Evolutionary conservation across 2,888 invertebrate species (phyloP).

Genomic region (Hipparchia semele): DNA sequence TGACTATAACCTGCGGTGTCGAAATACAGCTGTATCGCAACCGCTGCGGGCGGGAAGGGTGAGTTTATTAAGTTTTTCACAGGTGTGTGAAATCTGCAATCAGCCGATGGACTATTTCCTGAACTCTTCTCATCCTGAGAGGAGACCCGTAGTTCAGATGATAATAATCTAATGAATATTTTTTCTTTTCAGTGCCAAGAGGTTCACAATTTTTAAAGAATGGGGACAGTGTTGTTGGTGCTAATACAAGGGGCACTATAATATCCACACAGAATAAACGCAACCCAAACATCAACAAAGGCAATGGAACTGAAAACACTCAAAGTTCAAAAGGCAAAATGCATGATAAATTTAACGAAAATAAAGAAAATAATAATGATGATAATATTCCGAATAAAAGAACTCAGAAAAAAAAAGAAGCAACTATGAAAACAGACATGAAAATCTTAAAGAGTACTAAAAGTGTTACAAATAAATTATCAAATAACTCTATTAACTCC

Average conservation of each 20-base stretch:
- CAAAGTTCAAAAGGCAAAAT: constrained; percentile 10
- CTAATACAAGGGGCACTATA: neutral
- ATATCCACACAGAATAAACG: constrained; percentile 2
- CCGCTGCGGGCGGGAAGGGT: too few relatives aligned
- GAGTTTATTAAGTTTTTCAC: too few relatives aligned
- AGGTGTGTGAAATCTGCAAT: too few relatives aligned
- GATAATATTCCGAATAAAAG: constrained; percentile 16
- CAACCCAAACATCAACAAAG: constrained; percentile 22
- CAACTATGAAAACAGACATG: neutral
- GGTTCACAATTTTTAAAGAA: neutral
- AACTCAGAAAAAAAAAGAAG: constrained; percentile 1
- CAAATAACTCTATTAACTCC: neutral
- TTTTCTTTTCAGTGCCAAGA: constrained; percentile 6
- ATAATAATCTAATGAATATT: neutral
- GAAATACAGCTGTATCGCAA: too few relatives aligned
- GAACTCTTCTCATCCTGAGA: too few relatives aligned
- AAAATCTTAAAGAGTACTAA: neutral
- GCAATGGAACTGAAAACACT: constrained; percentile 20
- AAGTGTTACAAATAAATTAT: neutral
- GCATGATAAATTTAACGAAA: constrained; percentile 3
- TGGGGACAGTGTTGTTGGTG: neutral
- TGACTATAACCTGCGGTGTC: too few relatives aligned
- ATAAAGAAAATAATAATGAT: constrained; percentile 19
- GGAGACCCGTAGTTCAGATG: too few relatives aligned
- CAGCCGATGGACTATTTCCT: too few relatives aligned